A percentile compares a stretch with the other conserved stretches of the same genome.
Conservation (phyloP, 2,113 vertebrate genomes). For the Pao palembangensis region DNA sequence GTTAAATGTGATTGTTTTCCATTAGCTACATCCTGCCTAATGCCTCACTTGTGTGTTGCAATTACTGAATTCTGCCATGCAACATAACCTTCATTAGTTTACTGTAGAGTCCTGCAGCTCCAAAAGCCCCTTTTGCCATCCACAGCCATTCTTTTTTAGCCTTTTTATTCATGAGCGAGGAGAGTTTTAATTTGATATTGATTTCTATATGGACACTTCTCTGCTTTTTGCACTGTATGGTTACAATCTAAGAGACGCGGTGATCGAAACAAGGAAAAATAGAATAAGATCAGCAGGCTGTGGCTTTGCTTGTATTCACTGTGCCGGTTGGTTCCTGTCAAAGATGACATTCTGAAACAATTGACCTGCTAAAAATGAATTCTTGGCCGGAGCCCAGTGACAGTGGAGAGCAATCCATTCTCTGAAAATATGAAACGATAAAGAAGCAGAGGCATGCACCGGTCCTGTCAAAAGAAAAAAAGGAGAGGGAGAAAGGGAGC, state of each 20-base stretch:
- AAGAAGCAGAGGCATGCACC: conserved; percentile 66
- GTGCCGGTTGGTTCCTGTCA: conserved; percentile 74
- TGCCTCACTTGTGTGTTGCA: conserved; percentile 81
- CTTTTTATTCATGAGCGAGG: conserved; percentile 64
- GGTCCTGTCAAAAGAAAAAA: conserved; percentile 63
- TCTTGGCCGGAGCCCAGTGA: conserved; percentile 65
- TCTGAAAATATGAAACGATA: conserved; percentile 73
- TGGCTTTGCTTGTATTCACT: conserved; percentile 71
- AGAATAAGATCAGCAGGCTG: conserved; percentile 44
- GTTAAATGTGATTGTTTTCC: conserved; percentile 97
- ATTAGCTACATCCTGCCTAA: conserved; percentile 88
- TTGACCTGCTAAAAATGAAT: conserved; percentile 78
- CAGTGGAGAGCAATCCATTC: conserved; percentile 73
- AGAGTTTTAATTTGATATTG: conserved; percentile 74
- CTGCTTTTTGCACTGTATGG: conserved; percentile 36
- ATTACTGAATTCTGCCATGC: conserved; percentile 78
- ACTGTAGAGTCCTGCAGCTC: conserved; percentile 65
- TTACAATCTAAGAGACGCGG: conserved; percentile 45
- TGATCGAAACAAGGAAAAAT: conserved; percentile 45
- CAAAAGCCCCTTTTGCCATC: conserved; percentile 30
- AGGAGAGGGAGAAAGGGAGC: conserved; percentile 47
- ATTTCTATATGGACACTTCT: conserved; percentile 58
- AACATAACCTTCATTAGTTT: conserved; percentile 78
- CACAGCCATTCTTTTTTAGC: conserved; percentile 34
- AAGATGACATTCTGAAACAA: conserved; percentile 77